Conservation (phyloP, 2,113 vertebrate species). For the Pteropus alecto region DNA sequence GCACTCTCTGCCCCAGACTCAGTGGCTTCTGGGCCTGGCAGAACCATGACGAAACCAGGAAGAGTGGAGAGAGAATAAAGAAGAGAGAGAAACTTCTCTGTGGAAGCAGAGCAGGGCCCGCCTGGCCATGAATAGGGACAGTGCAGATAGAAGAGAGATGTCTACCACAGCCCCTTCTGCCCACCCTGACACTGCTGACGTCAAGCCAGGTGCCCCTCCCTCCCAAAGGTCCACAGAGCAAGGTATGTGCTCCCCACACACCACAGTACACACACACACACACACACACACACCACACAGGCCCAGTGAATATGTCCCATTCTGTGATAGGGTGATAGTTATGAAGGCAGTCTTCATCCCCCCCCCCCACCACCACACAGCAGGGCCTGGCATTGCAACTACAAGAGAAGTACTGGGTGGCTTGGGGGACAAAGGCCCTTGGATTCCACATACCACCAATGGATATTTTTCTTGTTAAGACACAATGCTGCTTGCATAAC, state of each 20-base stretch:
- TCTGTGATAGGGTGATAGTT: neutral
- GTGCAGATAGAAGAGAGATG: neutral
- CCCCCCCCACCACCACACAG: neutral
- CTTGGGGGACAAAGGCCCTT: conserved; percentile 52
- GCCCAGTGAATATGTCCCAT: neutral
- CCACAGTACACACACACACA: neutral
- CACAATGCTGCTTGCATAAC: conserved; percentile 63
- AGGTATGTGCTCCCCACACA: neutral
- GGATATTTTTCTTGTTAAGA: conserved; percentile 71
- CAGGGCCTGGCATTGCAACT: neutral
- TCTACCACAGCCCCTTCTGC: neutral
- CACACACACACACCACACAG: neutral
- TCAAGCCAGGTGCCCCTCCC: neutral
- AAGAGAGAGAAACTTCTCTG: neutral
- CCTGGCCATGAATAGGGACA: neutral
- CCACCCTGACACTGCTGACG: neutral
- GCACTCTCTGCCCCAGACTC: neutral
- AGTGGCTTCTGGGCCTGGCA: neutral
- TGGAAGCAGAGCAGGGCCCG: neutral
- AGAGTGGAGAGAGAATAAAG: neutral
- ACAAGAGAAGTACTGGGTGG: conserved; percentile 56
- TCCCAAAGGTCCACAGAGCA: neutral
- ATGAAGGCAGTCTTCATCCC: neutral
- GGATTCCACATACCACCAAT: conserved; percentile 7
- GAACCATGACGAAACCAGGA: neutral